phyloP scores from a whole-genome alignment of 2,113 vertebrate species.

The Grallaria varia region DNA sequence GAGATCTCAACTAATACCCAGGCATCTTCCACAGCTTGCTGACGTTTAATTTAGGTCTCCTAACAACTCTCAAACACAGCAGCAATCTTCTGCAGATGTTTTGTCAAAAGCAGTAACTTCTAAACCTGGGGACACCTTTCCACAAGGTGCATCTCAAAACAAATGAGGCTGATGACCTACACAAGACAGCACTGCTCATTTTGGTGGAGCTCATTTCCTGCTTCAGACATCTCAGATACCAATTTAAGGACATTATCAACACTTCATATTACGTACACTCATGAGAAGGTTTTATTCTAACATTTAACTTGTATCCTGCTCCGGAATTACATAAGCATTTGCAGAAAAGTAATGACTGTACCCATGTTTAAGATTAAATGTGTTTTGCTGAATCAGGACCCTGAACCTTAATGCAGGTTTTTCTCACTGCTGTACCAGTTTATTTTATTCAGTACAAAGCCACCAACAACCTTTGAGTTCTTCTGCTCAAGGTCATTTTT shows the following conservation, averaged over 20 bases:
- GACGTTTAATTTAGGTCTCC: background rate
- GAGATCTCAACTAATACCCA: background rate
- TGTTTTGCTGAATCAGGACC: conserved; percentile 42
- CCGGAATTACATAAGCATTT: background rate
- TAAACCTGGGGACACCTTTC: background rate
- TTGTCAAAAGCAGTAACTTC: background rate
- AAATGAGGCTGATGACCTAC: background rate
- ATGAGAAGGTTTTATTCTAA: background rate
- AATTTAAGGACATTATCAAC: background rate
- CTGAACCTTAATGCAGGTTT: conserved; percentile 31
- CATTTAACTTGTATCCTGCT: background rate
- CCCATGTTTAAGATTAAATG: background rate
- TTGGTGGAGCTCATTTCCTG: background rate
- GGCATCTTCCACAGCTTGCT: background rate
- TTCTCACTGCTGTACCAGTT: conserved; percentile 51
- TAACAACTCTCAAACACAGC: background rate
- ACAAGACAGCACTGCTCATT: background rate
- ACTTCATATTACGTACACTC: background rate
- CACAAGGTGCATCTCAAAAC: background rate
- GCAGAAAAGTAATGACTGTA: background rate
- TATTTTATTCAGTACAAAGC: conserved; percentile 53
- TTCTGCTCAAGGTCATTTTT: conserved; percentile 58
- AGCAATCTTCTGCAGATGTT: background rate
- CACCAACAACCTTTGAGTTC: conserved; percentile 29
- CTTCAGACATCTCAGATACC: background rate